Evolutionary conservation across 2,888 invertebrate genomes (phyloP).

Genomic region (Eupithecia subfuscata): DNA sequence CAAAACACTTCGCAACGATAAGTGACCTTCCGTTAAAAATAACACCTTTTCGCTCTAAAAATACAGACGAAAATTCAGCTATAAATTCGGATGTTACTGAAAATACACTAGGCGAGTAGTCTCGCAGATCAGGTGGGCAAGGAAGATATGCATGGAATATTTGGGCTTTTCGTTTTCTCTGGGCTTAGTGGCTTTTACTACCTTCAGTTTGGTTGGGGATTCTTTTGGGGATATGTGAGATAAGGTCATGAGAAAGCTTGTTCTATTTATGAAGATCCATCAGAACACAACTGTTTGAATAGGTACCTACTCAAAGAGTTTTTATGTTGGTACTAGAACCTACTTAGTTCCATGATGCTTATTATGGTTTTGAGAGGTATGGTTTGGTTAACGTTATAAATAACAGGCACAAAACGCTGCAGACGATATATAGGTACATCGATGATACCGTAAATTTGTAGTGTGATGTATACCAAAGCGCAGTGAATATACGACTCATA

Average conservation of each 20-base stretch:
- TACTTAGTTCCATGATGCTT: background rate
- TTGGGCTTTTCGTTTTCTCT: slow-evolving; percentile 6
- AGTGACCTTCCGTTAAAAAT: slow-evolving; percentile 42
- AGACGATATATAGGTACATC: no score
- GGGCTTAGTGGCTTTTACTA: slow-evolving; percentile 2
- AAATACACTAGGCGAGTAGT: slow-evolving; percentile 23
- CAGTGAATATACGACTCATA: no score
- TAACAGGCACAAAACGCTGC: no score
- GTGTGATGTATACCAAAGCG: background rate
- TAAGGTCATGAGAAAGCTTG: background rate
- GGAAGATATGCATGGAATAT: slow-evolving; percentile 25
- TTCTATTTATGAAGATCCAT: background rate
- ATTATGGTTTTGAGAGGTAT: no score
- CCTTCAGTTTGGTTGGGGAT: background rate
- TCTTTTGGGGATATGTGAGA: background rate
- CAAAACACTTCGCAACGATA: slow-evolving; percentile 40
- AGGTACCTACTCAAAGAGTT: background rate
- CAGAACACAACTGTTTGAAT: background rate
- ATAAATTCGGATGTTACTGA: slow-evolving; percentile 29
- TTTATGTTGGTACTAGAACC: background rate
- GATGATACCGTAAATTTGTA: background rate
- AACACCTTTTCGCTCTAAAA: slow-evolving; percentile 40
- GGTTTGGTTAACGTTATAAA: no score
- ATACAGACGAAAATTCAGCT: slow-evolving; percentile 41
- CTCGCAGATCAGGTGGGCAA: slow-evolving; percentile 10